These are phyloP conservation scores for Brachionus rotundiformis DNA, from an alignment of 1,140 invertebrate genomes.

Conservation along the genomic window DNA sequence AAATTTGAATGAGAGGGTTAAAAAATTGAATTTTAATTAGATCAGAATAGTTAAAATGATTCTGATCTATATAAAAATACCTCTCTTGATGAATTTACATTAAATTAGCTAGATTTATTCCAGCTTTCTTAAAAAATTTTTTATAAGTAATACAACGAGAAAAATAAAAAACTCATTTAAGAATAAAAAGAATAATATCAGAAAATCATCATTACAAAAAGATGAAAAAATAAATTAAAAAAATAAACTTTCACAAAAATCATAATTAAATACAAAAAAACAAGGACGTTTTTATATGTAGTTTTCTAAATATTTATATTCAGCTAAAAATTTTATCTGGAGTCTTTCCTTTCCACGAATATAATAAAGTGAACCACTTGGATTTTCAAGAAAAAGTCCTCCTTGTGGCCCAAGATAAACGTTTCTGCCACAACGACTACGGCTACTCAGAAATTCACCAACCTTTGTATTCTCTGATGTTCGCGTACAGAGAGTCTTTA, in stretches of 20 bases:
- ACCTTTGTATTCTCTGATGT: not conserved
- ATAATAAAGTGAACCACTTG: not conserved
- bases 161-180: slow-evolving; percentile 12
- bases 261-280: not conserved
- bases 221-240: not conserved
- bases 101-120: slow-evolving; percentile 3
- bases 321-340: too few relatives aligned
- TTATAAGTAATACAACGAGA: not conserved
- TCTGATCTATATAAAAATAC: not conserved
- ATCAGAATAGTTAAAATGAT: not conserved
- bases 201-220: not conserved
- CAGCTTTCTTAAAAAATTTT: not conserved
- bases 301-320: too few relatives aligned
- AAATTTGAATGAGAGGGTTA: not conserved
- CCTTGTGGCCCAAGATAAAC: slow-evolving; percentile 9
- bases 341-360: too few relatives aligned
- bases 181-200: not conserved
- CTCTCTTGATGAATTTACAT: not conserved
- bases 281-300: not conserved
- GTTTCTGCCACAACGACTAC: not conserved
- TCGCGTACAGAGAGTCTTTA: not conserved
- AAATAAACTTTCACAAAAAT: not conserved
- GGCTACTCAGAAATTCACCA: not conserved
- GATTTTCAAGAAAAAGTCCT: slow-evolving; percentile 2
- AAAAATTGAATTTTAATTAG: not conserved